Evolutionary conservation across 2,888 invertebrate species (phyloP).

Genomic region (Holacanthella duospinosa): DNA sequence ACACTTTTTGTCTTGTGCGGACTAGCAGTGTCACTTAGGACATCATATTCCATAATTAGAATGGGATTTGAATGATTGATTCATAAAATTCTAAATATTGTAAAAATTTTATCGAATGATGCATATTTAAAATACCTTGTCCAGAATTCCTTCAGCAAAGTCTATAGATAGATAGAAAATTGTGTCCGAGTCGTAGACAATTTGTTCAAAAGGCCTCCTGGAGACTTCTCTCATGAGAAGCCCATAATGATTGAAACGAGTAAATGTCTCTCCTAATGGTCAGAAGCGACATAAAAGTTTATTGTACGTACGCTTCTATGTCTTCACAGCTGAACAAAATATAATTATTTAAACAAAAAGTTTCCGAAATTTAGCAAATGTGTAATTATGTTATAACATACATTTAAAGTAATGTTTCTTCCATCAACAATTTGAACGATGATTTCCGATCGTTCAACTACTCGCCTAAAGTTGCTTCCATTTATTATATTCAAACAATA

Average conservation of each 20-base stretch:
- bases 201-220: slow-evolving; percentile 88
- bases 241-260: slow-evolving; percentile 90
- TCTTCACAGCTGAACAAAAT: too few relatives aligned
- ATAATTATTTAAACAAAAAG: too few relatives aligned
- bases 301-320: too few relatives aligned
- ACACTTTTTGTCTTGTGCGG: slow-evolving; percentile 85
- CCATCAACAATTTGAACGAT: too few relatives aligned
- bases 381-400: too few relatives aligned
- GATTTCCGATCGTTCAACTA: too few relatives aligned
- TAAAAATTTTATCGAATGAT: neutral
- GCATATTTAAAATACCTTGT: slow-evolving; percentile 67
- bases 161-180: slow-evolving; percentile 87
- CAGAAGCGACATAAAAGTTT: slow-evolving; percentile 88
- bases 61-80: too few relatives aligned
- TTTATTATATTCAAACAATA: too few relatives aligned
- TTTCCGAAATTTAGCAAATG: too few relatives aligned
- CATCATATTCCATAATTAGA: too few relatives aligned
- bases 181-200: slow-evolving; percentile 88
- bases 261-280: slow-evolving; percentile 86
- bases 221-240: slow-evolving; percentile 85
- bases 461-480: too few relatives aligned
- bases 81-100: neutral
- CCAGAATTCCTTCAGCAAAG: slow-evolving; percentile 84
- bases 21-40: slow-evolving; percentile 67
- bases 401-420: too few relatives aligned